Evolutionary conservation across 2,797 vertebrate genomes (phyloP).

Genomic region (Linurgus olivaceus): DNA sequence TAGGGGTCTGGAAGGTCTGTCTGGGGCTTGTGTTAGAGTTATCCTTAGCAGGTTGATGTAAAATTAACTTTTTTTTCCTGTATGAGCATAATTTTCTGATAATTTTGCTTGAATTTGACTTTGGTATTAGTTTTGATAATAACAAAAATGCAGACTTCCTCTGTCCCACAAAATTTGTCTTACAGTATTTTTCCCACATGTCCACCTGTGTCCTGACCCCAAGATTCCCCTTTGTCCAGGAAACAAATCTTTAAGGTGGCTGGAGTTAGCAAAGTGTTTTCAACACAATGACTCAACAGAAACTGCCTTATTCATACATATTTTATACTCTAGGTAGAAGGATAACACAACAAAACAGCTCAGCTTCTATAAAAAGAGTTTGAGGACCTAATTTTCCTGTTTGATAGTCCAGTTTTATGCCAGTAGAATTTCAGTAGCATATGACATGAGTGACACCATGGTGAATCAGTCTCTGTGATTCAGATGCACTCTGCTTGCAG

Average conservation of each 20-base stretch:
- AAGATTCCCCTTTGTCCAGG: not conserved
- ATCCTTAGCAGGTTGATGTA: not conserved
- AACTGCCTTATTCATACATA: slow-evolving; percentile 27
- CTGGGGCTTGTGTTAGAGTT: not conserved
- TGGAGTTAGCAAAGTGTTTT: not conserved
- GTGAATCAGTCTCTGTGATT: not conserved
- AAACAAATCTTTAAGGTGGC: not conserved
- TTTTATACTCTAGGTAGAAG: not conserved
- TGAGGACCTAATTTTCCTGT: slow-evolving; percentile 19
- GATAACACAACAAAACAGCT: not conserved
- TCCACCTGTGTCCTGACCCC: not conserved
- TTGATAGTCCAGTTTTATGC: not conserved
- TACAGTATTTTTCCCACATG: not conserved
- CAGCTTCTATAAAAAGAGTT: not conserved
- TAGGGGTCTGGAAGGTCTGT: not conserved
- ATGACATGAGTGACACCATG: not conserved
- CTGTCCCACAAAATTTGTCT: not conserved
- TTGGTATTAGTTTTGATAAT: not conserved
- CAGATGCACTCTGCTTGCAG: not conserved
- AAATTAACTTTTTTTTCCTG: not conserved
- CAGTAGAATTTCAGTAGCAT: not conserved
- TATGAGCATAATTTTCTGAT: not conserved
- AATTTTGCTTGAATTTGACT: not conserved
- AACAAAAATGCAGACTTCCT: not conserved
- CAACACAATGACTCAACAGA: not conserved